Conservation (phyloP, 2,888 invertebrate species). For the Nymphalis polychloros region DNA sequence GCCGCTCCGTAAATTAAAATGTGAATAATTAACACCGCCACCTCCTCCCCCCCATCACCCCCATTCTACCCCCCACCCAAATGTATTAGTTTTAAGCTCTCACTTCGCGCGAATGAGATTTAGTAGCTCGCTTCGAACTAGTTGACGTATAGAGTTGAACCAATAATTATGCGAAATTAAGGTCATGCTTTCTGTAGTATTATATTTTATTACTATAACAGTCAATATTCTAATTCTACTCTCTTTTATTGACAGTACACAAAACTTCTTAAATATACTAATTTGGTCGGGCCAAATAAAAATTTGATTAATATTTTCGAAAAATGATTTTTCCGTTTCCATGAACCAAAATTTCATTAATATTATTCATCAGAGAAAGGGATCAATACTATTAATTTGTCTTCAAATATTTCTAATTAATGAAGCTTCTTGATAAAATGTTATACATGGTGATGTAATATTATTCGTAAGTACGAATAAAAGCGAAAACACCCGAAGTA, state of each 20-base stretch:
- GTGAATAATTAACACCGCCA: slow-evolving; percentile 79
- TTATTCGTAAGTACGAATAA: slow-evolving; percentile 22
- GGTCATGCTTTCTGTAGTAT: not conserved
- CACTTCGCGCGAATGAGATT: slow-evolving; percentile 70
- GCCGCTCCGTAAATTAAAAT: slow-evolving; percentile 80
- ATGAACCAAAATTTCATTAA: too few relatives aligned
- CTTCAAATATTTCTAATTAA: too few relatives aligned
- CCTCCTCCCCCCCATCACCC: slow-evolving; percentile 47
- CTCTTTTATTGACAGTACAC: too few relatives aligned
- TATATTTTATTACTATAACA: too few relatives aligned
- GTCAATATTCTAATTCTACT: too few relatives aligned
- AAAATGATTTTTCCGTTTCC: too few relatives aligned
- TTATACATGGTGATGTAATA: not conserved
- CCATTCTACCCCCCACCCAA: slow-evolving; percentile 51
- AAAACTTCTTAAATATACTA: too few relatives aligned
- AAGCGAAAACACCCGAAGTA: slow-evolving; percentile 26
- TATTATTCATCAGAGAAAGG: too few relatives aligned
- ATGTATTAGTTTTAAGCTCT: slow-evolving; percentile 80
- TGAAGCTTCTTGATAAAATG: too few relatives aligned
- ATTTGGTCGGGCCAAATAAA: too few relatives aligned
- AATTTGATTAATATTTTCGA: too few relatives aligned
- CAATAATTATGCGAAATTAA: slow-evolving; percentile 11
- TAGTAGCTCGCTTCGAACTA: slow-evolving; percentile 62
- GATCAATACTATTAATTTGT: too few relatives aligned
- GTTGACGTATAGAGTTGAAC: slow-evolving; percentile 55